Conservation (phyloP, 2,797 vertebrate genomes). For the Halcyon smyrnensis region DNA sequence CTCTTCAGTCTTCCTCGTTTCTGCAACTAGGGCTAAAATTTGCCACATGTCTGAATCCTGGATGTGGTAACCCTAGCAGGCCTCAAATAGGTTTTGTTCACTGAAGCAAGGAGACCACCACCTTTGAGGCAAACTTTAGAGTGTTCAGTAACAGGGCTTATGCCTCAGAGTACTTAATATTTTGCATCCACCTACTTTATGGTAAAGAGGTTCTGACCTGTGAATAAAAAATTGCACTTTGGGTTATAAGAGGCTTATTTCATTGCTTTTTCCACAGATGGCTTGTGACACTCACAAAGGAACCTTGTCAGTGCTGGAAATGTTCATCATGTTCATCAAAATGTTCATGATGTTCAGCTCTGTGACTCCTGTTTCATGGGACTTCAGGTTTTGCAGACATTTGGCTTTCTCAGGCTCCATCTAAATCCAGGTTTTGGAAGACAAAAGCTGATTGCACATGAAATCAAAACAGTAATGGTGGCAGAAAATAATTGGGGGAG, state of each 20-base stretch:
- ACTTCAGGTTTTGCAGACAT: constrained; percentile 61
- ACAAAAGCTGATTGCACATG: constrained; percentile 34
- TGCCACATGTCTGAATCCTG: background rate
- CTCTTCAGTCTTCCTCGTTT: background rate
- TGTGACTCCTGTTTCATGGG: constrained; percentile 43
- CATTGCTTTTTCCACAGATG: background rate
- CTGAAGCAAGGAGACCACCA: background rate
- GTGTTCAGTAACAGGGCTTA: background rate
- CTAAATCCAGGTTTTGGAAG: constrained; percentile 51
- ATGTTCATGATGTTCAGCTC: constrained; percentile 23
- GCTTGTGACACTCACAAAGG: constrained; percentile 5
- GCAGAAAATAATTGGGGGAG: constrained; percentile 52
- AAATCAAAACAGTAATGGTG: constrained; percentile 25
- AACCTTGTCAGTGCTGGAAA: background rate
- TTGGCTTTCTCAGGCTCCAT: constrained; percentile 52
- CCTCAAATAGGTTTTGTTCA: background rate
- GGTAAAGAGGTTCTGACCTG: background rate
- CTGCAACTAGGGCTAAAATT: background rate
- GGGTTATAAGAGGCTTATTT: background rate
- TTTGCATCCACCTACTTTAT: background rate
- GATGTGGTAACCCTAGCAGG: background rate
- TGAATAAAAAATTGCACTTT: background rate
- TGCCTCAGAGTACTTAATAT: background rate
- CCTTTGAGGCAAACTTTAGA: background rate
- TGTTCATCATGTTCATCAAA: background rate